Evolutionary conservation across 2,113 vertebrate genomes (phyloP).

Genomic region (Geococcyx californianus): DNA sequence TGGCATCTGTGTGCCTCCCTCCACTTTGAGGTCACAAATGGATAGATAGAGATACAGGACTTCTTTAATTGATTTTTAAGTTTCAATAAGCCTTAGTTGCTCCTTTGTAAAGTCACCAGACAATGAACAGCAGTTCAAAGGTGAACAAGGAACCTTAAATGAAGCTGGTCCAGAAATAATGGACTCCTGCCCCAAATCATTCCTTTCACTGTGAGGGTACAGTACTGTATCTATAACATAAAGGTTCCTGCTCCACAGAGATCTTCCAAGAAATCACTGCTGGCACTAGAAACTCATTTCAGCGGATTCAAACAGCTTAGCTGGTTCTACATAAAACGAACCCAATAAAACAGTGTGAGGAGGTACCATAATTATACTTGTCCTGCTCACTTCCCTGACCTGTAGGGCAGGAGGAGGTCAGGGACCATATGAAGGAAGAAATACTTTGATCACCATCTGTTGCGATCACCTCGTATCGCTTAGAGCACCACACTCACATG

Average conservation of each 20-base stretch:
- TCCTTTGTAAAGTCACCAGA: neutral
- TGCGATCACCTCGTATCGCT: neutral
- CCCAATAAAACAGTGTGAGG: neutral
- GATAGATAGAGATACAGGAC: neutral
- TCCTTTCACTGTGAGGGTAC: neutral
- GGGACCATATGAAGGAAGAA: neutral
- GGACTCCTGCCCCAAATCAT: neutral
- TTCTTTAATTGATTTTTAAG: conserved; percentile 37
- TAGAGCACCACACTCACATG: neutral
- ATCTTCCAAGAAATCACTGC: neutral
- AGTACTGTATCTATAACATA: neutral
- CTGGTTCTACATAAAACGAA: neutral
- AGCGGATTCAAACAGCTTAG: neutral
- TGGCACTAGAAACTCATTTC: neutral
- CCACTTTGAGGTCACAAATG: conserved; percentile 12
- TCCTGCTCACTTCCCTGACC: accelerated
- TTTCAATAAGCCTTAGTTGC: neutral
- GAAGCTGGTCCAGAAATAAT: neutral
- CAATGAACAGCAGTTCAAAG: conserved; percentile 18
- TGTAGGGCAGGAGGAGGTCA: neutral
- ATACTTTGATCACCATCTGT: neutral
- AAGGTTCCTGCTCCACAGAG: neutral
- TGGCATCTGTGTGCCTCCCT: neutral
- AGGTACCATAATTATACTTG: neutral
- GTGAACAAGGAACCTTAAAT: conserved; percentile 7